Conservation (phyloP, 2,113 vertebrate species). For the Oncorhynchus keta region DNA sequence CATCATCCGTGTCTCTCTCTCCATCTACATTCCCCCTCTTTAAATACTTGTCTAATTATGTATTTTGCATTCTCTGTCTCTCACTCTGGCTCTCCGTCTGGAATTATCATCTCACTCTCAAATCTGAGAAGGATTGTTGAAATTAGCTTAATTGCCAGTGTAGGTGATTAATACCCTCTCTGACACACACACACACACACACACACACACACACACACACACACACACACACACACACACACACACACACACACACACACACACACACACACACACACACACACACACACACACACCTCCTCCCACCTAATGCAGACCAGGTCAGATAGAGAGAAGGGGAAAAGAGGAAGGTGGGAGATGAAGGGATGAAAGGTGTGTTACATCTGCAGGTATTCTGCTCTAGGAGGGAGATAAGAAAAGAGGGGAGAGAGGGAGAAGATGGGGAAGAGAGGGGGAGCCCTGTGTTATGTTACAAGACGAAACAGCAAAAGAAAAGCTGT, state of each 20-base stretch:
- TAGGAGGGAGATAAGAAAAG: not conserved
- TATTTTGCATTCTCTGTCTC: not conserved
- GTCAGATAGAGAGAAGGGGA: too few relatives aligned
- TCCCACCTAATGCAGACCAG: too few relatives aligned
- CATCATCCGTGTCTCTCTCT: not conserved
- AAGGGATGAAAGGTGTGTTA: not conserved
- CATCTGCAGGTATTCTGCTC: not conserved
- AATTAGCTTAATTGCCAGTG: conserved; percentile 34
- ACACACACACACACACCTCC: conserved; percentile 23
- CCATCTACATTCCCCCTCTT: not conserved
- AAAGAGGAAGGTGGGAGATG: not conserved
- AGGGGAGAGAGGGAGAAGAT: not conserved
- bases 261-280: conserved; percentile 12
- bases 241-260: conserved; percentile 18
- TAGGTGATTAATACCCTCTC: not conserved
- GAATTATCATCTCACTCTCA: conserved; percentile 33
- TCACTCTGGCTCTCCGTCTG: conserved; percentile 24
- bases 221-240: conserved; percentile 22
- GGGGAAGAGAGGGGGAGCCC: not conserved
- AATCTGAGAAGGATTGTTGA: conserved; percentile 16
- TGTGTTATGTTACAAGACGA: not conserved
- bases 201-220: conserved; percentile 15
- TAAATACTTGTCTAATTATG: not conserved
- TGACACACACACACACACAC: conserved; percentile 18
- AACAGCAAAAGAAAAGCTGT: conserved; percentile 15